Evolutionary conservation across 37 sponge, comb jelly and placozoan species (phyloP).

Genomic region (Hormiphora californensis): DNA sequence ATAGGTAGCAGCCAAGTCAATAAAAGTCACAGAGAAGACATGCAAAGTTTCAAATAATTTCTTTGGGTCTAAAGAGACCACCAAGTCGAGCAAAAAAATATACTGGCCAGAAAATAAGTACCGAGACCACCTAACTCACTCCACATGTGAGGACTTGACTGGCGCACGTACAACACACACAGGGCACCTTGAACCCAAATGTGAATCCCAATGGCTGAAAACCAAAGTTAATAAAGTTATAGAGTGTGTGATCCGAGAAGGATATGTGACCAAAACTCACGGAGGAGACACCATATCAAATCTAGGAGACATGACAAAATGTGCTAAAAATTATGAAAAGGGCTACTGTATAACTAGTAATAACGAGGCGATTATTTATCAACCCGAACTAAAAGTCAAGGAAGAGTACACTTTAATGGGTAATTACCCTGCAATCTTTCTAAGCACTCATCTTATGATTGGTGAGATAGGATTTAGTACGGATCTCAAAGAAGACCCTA

Average conservation of each 20-base stretch:
- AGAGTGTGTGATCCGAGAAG: neutral
- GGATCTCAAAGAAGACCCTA: neutral
- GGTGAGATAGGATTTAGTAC: neutral
- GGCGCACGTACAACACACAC: too few species aligned
- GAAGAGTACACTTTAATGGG: neutral
- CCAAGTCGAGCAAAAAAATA: too few species aligned
- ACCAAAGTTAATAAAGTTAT: neutral
- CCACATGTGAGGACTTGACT: too few species aligned
- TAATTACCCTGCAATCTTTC: neutral
- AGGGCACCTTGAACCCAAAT: too few species aligned
- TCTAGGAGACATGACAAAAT: neutral
- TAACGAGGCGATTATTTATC: neutral
- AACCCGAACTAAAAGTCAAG: neutral
- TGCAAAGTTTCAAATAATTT: too few species aligned
- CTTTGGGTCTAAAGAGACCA: too few species aligned
- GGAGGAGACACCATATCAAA: neutral
- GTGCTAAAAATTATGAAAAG: neutral
- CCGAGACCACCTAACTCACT: too few species aligned
- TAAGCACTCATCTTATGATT: neutral
- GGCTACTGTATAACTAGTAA: neutral
- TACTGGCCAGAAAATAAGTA: too few species aligned
- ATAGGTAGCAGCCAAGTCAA: too few species aligned
- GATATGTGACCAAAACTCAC: neutral
- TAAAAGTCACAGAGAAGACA: too few species aligned
- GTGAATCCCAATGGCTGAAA: neutral